Evolutionary conservation across 2,113 vertebrate species (phyloP), one percentile per base, ranked within the genome.

Genomic region (Bubalus kerabau): DNA sequence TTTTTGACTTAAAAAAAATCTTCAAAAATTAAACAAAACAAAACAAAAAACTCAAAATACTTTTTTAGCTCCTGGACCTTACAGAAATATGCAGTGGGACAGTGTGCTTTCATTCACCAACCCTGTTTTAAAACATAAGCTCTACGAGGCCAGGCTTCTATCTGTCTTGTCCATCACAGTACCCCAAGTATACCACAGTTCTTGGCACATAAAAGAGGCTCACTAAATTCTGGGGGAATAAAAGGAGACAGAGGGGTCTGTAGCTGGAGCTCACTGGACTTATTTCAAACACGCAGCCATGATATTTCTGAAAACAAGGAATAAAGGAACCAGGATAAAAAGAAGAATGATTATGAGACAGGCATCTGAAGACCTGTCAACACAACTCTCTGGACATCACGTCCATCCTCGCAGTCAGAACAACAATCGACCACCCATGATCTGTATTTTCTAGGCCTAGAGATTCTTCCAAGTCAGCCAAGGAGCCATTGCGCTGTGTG

Each of bases 231-330:
- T 7, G 19, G 5, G 54, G 11, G 48, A 48, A 40, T n/a, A 54
- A 88, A 87, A 60, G 71, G 56, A 85, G 83, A 76, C 40, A 54
- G 30, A 80, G 32, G 24, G 85, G 19, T n/a, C 54, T 94, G 0
- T 23, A n/a, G 10, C 16, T 59, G 81, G 30, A 85, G 50, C 11
- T 28, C 26, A 84, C 0, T 14, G n/a, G 89, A 64, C 9, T 7
- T 28, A 5, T 78, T 16, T 94, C 30, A 67, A 54, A 95, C 74
- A 13, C 8, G 8, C 7, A 40, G 4, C 60, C 23, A 19, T 60
- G 24, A 7, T 56, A 13, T 90, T 96, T 96, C 74, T 43, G 48
- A 95, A 93, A 84, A 87, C 50, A 67, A 94, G 28, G 30, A 74
- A 3, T 85, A 64, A 86, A 62, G 50, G 19, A 52, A 80, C 4